Evolutionary conservation across 2,797 vertebrate genomes (phyloP).

Genomic region (Lindbergichthys nudifrons): DNA sequence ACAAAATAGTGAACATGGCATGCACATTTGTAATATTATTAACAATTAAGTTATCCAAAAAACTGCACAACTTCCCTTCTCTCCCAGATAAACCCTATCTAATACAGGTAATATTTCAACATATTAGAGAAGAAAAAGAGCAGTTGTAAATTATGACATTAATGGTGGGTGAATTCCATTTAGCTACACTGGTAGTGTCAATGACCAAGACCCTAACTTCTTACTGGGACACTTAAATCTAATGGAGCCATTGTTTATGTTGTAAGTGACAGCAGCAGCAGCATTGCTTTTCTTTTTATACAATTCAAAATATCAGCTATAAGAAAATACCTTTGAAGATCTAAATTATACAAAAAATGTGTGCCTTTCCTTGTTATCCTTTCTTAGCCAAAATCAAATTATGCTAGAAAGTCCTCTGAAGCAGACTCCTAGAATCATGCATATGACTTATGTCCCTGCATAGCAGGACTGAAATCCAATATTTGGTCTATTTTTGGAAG

Average conservation of each 20-base stretch:
- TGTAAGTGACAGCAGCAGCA: constrained; percentile 2
- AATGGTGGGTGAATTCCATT: not conserved
- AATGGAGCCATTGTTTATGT: not conserved
- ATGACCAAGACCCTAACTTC: constrained; percentile 4
- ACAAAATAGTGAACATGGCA: constrained; percentile 15
- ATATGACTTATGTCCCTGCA: not conserved
- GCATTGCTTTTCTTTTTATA: not conserved
- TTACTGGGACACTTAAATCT: constrained; percentile 4
- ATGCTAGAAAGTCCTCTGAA: not conserved
- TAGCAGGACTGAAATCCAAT: not conserved
- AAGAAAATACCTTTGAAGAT: not conserved
- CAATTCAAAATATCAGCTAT: constrained; percentile 3
- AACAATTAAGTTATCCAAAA: not conserved
- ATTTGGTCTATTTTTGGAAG: not conserved
- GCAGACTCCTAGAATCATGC: not conserved
- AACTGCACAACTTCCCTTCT: not conserved
- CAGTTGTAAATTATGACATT: constrained; percentile 15
- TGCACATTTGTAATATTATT: not conserved
- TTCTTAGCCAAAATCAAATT: not conserved
- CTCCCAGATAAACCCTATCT: not conserved
- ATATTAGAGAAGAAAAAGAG: not conserved
- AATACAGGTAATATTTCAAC: not conserved
- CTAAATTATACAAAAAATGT: not conserved
- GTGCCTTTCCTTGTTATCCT: not conserved
- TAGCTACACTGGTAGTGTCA: constrained; percentile 1